These are phyloP conservation scores for Semicossyphus pulcher DNA, from an alignment of 2,113 vertebrate species.

Conservation along the genomic window DNA sequence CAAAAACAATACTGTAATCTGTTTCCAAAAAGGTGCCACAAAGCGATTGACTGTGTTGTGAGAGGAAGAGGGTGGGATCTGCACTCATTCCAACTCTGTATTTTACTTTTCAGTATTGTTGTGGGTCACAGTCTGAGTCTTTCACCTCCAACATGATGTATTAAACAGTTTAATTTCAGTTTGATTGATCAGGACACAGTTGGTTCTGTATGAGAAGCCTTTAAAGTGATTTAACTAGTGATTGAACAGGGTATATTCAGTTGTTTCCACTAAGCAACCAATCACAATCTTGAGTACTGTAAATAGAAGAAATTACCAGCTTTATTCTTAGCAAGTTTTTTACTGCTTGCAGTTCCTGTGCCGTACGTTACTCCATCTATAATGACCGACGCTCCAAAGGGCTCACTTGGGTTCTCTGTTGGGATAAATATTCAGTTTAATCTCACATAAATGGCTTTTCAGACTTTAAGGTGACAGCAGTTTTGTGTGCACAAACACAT, in stretches of 20 bases:
- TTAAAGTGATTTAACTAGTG: background rate
- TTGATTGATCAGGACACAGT: background rate
- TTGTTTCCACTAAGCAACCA: background rate
- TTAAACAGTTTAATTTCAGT: too few relatives aligned
- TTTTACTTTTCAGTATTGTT: background rate
- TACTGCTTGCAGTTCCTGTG: conserved; percentile 99
- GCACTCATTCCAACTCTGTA: too few relatives aligned
- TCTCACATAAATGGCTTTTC: background rate
- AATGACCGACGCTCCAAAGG: conserved; percentile 98
- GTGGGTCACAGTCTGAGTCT: background rate
- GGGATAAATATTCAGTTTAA: conserved; percentile 17
- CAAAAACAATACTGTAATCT: too few relatives aligned
- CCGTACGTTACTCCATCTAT: conserved; percentile 99
- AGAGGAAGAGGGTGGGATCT: too few relatives aligned
- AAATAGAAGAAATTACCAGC: conserved; percentile 87
- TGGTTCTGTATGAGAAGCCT: background rate
- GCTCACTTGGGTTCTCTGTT: conserved; percentile 99
- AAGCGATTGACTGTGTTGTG: too few relatives aligned
- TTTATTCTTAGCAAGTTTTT: conserved; percentile 99
- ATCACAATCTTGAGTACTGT: background rate
- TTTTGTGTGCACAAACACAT: background rate
- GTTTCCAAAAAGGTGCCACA: too few relatives aligned
- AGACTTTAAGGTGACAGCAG: background rate
- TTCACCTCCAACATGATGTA: background rate
- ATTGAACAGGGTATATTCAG: too few relatives aligned